Percentiles rank a stretch among this genome's conserved stretches.
Evolutionary conservation across 2,888 invertebrate genomes (phyloP).

Genomic region (Phalangium opilio): DNA sequence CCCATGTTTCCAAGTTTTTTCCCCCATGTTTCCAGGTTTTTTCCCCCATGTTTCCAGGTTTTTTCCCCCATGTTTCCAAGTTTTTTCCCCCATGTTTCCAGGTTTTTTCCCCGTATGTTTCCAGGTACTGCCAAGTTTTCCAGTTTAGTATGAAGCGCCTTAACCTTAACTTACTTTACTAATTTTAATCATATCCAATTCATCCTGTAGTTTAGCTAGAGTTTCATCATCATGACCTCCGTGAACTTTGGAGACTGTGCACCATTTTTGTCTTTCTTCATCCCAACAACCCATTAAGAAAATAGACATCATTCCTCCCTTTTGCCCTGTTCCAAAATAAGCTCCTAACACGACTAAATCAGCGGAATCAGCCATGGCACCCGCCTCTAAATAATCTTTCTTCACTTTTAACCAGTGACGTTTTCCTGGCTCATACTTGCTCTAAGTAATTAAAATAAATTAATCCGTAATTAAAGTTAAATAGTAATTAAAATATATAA

Average conservation of each 20-base stretch:
- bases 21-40: no score
- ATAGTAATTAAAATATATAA: no score
- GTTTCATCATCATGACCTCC: conserved; percentile 73
- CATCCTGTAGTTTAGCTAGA: conserved; percentile 50
- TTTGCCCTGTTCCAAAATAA: conserved; percentile 85
- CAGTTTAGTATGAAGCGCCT: no score
- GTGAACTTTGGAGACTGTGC: conserved; percentile 72
- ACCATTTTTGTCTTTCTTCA: conserved; percentile 46
- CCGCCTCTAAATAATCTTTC: conserved; percentile 81
- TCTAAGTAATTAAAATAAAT: conserved; percentile 34
- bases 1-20: no score
- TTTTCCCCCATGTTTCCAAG: no score
- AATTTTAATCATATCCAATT: conserved; percentile 62
- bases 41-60: no score
- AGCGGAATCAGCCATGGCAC: conserved; percentile 87
- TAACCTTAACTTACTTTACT: conserved; percentile 40
- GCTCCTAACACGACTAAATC: conserved; percentile 87
- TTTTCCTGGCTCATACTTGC: conserved; percentile 81
- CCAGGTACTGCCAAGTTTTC: no score
- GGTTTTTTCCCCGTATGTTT: no score
- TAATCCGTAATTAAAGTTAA: no score
- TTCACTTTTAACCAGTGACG: conserved; percentile 92
- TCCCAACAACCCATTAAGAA: conserved; percentile 87
- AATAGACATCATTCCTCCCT: conserved; percentile 81
- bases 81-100: no score